Evolutionary conservation across 1,140 invertebrate species (phyloP), one percentile per base, ranked within the genome.

Genomic region (Drosophila sechellia): DNA sequence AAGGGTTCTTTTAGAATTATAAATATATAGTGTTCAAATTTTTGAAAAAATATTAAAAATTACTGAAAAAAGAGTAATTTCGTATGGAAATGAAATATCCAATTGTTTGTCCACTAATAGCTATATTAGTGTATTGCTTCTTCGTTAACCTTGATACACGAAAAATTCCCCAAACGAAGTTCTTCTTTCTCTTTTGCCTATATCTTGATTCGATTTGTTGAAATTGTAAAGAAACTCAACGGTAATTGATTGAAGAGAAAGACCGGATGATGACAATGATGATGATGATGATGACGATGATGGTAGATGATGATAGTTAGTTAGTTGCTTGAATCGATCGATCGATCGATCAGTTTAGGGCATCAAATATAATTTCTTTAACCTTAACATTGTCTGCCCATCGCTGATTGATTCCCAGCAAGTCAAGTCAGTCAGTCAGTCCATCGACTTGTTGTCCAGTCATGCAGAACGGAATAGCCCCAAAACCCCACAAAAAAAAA

Each of bases 311-410:
- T 69, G 50, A 58, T 64, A 59, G 15, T 52, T 65, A 66, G 63
- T 50, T 69, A 43, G 49, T 56, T 46, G 42, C 49, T 40, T 17
- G 63, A 68, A 55, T 69, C 63, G 65, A 70, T 70, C 64, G 58
- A 54, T 69, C 66, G 65, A 70, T 70, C 64, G 64, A 72, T 73
- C 66, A 72, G 68, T 61, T 54, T 60, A 53, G 69, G 68, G 68
- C 69, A 73, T 31, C 66, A 40, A 73, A 72, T 73, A 49, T 73
- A 73, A 73, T 73, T 74, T 74, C 71, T 74, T 74, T 56, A 74
- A 64, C 71, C 71, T 74, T 74, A 74, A 63, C 71, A 74, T 73
- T 73, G 69, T 40, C 40, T 10, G 25, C 0, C 59, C 35, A 63
- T 64, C 43, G 43, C n/a, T 56, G 71, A 74, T 74, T 74, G 59